phyloP scores from a whole-genome alignment of 1,140 invertebrate genomes.

The Mycetomoellerius zeteki region DNA sequence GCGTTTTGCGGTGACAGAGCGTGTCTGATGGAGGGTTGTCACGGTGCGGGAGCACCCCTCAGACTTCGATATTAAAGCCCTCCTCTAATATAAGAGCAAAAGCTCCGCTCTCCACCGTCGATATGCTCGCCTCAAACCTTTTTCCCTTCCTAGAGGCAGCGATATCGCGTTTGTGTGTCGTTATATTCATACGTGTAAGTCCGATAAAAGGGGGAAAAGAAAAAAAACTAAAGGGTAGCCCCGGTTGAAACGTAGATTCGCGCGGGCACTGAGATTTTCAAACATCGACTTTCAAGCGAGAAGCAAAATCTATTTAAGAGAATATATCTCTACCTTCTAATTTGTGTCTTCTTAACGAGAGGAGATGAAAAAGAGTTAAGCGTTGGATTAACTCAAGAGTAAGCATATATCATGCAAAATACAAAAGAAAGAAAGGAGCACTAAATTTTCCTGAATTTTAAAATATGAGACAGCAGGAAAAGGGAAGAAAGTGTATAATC shows the following conservation, averaged over 20 bases:
- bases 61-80: slow-evolving; percentile 85
- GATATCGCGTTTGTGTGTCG: slow-evolving; percentile 72
- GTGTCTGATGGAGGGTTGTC: slow-evolving; percentile 85
- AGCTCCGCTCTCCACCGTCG: slow-evolving; percentile 79
- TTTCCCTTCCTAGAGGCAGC: slow-evolving; percentile 44
- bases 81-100: slow-evolving; percentile 84
- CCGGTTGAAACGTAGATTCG: background rate
- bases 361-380: slow-evolving; percentile 23
- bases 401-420: background rate
- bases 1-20: slow-evolving; percentile 86
- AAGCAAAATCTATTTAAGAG: slow-evolving; percentile 35
- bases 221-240: slow-evolving; percentile 25
- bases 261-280: slow-evolving; percentile 23
- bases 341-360: slow-evolving; percentile 45
- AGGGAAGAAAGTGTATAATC: background rate
- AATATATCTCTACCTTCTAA: slow-evolving; percentile 40
- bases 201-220: slow-evolving; percentile 41
- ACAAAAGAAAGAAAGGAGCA: background rate
- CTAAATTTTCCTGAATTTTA: background rate
- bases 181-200: slow-evolving; percentile 51
- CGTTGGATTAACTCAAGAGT: slow-evolving; percentile 35
- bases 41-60: slow-evolving; percentile 83
- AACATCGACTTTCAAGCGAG: background rate
- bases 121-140: slow-evolving; percentile 77
- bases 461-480: background rate